Percentiles rank a stretch among this genome's conserved stretches.
phyloP scores from a whole-genome alignment of 1,140 invertebrate genomes.

The Drosophila subpulchrella region DNA sequence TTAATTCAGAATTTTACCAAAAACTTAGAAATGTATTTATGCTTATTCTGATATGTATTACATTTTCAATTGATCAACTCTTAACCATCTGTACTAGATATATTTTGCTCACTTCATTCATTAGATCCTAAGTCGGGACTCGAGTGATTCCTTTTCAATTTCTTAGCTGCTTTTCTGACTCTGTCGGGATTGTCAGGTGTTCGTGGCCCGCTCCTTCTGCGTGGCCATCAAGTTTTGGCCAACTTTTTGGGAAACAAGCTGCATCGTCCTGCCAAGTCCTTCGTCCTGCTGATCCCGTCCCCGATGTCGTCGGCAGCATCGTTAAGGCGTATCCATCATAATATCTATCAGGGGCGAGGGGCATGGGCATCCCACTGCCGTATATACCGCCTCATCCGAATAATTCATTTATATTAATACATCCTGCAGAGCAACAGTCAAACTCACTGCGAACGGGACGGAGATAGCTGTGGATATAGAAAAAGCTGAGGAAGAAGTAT shows the following conservation, averaged over 20 bases:
- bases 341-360: constrained; percentile 55
- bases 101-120: neutral
- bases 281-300: constrained; percentile 5
- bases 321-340: constrained; percentile 76
- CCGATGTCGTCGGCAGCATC: constrained; percentile 51
- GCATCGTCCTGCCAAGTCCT: constrained; percentile 40
- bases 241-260: constrained; percentile 61
- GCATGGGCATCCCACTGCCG: neutral
- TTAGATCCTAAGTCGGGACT: neutral
- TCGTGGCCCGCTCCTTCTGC: neutral
- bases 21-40: too few relatives aligned
- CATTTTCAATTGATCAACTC: neutral
- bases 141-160: neutral
- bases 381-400: constrained; percentile 43
- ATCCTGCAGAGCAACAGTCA: constrained; percentile 48
- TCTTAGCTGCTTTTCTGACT: constrained; percentile 18
- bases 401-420: constrained; percentile 78
- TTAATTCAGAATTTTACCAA: too few relatives aligned
- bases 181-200: constrained; percentile 18
- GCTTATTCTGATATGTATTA: too few relatives aligned
- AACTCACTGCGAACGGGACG: constrained; percentile 21
- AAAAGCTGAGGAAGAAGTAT: constrained; percentile 38
- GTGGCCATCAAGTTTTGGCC: constrained; percentile 51
- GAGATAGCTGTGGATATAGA: neutral
- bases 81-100: constrained; percentile 1